Conservation (phyloP, 2,797 vertebrate genomes). For the Falco rusticolus region DNA sequence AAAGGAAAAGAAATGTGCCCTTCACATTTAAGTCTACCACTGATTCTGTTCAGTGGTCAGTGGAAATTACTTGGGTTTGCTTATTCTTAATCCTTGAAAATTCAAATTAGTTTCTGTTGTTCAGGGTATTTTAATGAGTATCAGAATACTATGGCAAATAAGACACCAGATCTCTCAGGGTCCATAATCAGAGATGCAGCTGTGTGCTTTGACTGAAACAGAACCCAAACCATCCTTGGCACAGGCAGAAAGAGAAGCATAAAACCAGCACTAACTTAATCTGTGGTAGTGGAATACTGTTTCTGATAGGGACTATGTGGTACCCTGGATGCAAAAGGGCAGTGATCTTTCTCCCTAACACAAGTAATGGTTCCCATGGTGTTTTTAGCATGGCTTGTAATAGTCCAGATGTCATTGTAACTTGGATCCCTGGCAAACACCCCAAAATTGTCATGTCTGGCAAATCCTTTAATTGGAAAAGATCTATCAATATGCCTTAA, state of each 20-base stretch:
- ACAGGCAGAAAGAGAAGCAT: background rate
- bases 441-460: background rate
- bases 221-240: background rate
- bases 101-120: background rate
- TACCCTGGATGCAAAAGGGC: background rate
- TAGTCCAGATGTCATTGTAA: background rate
- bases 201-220: background rate
- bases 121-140: background rate
- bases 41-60: background rate
- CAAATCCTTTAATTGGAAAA: background rate
- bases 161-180: background rate
- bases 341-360: background rate
- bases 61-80: background rate
- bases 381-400: background rate
- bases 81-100: background rate
- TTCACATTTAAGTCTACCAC: background rate
- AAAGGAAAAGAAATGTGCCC: background rate
- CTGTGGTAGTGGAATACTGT: background rate
- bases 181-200: background rate
- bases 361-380: background rate
- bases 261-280: background rate
- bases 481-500: background rate
- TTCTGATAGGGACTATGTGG: background rate
- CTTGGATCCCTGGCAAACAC: background rate
- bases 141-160: background rate